Evolutionary conservation across 2,113 vertebrate genomes (phyloP).

Genomic region (Stigmatopora argus): DNA sequence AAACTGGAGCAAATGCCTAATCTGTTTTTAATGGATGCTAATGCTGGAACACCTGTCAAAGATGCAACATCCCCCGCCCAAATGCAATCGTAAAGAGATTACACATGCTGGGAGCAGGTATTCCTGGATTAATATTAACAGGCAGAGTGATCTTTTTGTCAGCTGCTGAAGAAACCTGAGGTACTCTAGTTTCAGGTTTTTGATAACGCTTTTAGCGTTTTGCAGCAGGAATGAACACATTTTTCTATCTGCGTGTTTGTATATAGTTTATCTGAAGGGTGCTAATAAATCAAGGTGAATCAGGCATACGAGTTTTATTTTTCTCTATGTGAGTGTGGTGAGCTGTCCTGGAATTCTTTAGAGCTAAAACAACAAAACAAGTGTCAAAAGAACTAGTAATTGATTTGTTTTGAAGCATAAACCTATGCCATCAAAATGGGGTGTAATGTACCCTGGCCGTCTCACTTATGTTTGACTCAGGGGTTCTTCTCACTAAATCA

Average conservation of each 20-base stretch:
- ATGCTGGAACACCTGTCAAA: conserved; percentile 91
- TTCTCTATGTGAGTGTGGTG: too few relatives aligned
- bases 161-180: not conserved
- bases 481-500: too few relatives aligned
- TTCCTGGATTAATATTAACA: conserved; percentile 77
- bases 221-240: not conserved
- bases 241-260: not conserved
- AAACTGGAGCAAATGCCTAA: conserved; percentile 65
- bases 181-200: not conserved
- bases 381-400: too few relatives aligned
- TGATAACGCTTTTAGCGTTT: not conserved
- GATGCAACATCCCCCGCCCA: conserved; percentile 77
- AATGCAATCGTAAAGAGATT: conserved; percentile 89
- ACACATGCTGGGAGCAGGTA: conserved; percentile 95
- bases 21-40: conserved; percentile 73
- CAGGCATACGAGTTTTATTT: too few relatives aligned
- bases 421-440: too few relatives aligned
- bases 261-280: too few relatives aligned
- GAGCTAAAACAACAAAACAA: too few relatives aligned
- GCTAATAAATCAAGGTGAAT: too few relatives aligned
- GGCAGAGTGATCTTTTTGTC: conserved; percentile 6
- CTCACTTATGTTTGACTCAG: too few relatives aligned
- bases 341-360: too few relatives aligned
- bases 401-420: too few relatives aligned
- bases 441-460: too few relatives aligned